Conservation (phyloP, 2,113 vertebrate species). For the Theristicus caerulescens region DNA sequence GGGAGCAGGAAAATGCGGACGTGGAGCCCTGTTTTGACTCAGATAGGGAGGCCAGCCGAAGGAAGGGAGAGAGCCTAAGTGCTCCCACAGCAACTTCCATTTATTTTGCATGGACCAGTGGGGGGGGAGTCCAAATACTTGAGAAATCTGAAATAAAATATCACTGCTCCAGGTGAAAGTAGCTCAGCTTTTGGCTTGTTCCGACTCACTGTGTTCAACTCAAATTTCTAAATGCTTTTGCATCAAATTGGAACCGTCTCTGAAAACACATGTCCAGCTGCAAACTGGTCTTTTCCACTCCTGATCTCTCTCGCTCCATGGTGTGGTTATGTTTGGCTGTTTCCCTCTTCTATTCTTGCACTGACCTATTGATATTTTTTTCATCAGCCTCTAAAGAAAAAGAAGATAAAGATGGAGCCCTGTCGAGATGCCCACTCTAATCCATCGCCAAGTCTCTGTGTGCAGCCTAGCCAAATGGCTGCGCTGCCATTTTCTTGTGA, state of each 20-base stretch:
- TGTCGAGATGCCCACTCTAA: background rate
- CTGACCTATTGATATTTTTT: background rate
- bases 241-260: background rate
- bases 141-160: background rate
- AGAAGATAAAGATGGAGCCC: background rate
- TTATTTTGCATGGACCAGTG: background rate
- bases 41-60: fast-evolving
- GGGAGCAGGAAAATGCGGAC: background rate
- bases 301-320: background rate
- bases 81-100: background rate
- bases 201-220: background rate
- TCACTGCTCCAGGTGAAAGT: background rate
- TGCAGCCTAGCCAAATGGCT: background rate
- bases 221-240: background rate
- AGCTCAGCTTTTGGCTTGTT: background rate
- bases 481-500: background rate
- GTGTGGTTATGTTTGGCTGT: background rate
- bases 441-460: background rate
- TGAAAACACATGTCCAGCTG: background rate
- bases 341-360: background rate
- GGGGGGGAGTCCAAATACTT: background rate
- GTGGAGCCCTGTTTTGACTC: background rate
- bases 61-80: background rate
- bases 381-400: background rate
- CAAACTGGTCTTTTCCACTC: background rate